These are phyloP conservation scores for Seira ritae DNA, from an alignment of 2,888 invertebrate species.

Conservation along the genomic window DNA sequence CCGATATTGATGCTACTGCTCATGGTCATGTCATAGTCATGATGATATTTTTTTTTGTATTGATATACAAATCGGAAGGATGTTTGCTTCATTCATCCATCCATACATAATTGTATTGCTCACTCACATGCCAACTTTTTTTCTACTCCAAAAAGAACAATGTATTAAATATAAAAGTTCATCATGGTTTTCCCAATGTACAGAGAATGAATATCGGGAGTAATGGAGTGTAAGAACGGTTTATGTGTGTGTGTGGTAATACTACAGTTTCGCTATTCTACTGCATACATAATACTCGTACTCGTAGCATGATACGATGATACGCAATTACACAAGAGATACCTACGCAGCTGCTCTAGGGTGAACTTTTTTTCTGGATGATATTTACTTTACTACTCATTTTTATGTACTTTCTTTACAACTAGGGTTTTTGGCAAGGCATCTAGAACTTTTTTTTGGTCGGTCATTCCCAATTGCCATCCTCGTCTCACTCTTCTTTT, in stretches of 20 bases:
- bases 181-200: neutral
- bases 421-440: neutral
- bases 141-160: too few species aligned
- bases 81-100: constrained; percentile 27
- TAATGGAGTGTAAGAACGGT: constrained; percentile 44
- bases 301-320: too few species aligned
- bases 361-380: neutral
- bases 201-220: constrained; percentile 17
- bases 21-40: too few species aligned
- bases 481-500: constrained; percentile 6
- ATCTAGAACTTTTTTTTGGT: constrained; percentile 37
- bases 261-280: too few species aligned
- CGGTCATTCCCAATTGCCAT: constrained; percentile 46
- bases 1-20: too few species aligned
- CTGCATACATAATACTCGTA: too few species aligned
- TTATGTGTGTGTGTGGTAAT: constrained; percentile 24
- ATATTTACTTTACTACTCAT: neutral
- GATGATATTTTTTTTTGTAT: neutral
- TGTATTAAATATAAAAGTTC: too few species aligned
- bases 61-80: constrained; percentile 39
- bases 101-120: neutral
- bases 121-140: too few species aligned
- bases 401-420: neutral
- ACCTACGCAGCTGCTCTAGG: neutral
- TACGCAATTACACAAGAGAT: too few species aligned